A percentile compares a stretch with the other conserved stretches of the same genome.
Evolutionary conservation across 2,797 vertebrate genomes (phyloP).

Genomic region (Paratrypauchen microcephalus): DNA sequence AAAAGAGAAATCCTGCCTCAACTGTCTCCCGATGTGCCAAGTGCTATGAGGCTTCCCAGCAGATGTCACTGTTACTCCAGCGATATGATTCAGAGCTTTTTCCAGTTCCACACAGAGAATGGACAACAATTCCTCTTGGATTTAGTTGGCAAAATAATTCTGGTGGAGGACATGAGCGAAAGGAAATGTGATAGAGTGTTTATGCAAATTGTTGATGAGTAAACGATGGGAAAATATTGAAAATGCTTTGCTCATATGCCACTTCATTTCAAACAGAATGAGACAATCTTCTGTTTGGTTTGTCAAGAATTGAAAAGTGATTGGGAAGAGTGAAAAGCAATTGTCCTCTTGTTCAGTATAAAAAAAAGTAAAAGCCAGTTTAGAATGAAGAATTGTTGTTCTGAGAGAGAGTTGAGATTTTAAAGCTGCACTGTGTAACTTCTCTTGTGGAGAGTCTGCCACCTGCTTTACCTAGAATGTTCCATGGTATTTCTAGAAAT

Average conservation of each 20-base stretch:
- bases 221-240: constrained; percentile 4
- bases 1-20: neutral
- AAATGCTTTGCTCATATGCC: constrained; percentile 1
- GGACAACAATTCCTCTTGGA: constrained; percentile 1
- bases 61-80: constrained; percentile 83
- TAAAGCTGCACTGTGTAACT: too few relatives aligned
- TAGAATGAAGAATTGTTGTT: too few relatives aligned
- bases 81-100: constrained; percentile 39
- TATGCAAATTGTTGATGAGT: constrained; percentile 24
- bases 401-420: too few relatives aligned
- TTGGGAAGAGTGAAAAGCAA: constrained; percentile 49
- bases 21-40: constrained; percentile 18
- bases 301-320: constrained; percentile 42
- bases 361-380: constrained; percentile 7
- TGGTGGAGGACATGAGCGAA: neutral
- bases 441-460: too few relatives aligned
- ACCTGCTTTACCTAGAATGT: too few relatives aligned
- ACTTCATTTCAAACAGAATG: constrained; percentile 42
- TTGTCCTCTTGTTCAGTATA: constrained; percentile 26
- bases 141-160: constrained; percentile 14
- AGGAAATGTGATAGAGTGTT: constrained; percentile 6
- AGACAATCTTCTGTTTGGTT: constrained; percentile 62
- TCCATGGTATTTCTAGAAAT: too few relatives aligned
- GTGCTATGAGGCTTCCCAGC: constrained; percentile 66
- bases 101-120: constrained; percentile 19